phyloP scores from a whole-genome alignment of 2,113 vertebrate species.

The Dolichallabes microphthalmus region DNA sequence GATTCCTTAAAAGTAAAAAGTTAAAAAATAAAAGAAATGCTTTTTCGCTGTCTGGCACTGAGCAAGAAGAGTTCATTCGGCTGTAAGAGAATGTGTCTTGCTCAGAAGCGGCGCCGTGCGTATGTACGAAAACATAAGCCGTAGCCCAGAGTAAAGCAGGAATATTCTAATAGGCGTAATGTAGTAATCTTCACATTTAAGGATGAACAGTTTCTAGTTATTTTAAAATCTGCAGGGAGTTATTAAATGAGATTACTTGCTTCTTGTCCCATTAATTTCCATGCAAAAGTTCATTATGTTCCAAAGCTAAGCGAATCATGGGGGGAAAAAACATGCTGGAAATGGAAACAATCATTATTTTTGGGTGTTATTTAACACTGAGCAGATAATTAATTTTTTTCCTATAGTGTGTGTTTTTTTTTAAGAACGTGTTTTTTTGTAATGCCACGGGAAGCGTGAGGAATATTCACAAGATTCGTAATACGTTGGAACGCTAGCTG shows the following conservation, averaged over 20 bases:
- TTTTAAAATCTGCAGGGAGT: constrained; percentile 39
- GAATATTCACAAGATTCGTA: background rate
- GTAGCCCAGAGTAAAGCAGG: background rate
- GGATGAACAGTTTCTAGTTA: constrained; percentile 25
- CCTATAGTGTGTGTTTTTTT: background rate
- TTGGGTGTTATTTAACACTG: background rate
- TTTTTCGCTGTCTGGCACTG: constrained; percentile 1
- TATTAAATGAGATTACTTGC: constrained; percentile 26
- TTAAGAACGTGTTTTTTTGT: background rate
- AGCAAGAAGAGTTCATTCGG: background rate
- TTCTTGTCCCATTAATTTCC: constrained; percentile 35
- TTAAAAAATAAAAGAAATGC: too few relatives aligned
- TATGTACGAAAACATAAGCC: background rate
- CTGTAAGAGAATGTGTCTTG: background rate
- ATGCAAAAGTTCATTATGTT: constrained; percentile 26
- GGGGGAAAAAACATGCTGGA: constrained; percentile 4
- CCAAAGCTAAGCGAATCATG: constrained; percentile 10
- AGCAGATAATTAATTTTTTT: background rate
- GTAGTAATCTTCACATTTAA: constrained; percentile 15
- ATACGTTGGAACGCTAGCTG: background rate
- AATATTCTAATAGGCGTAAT: background rate
- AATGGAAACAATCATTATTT: constrained; percentile 6
- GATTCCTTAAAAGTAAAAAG: background rate
- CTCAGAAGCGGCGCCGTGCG: background rate
- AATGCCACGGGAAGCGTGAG: background rate